Percentiles rank a stretch among this genome's conserved stretches.
Conservation (phyloP, 92 coral and sea anemone species). For the Diadumene lineata region DNA sequence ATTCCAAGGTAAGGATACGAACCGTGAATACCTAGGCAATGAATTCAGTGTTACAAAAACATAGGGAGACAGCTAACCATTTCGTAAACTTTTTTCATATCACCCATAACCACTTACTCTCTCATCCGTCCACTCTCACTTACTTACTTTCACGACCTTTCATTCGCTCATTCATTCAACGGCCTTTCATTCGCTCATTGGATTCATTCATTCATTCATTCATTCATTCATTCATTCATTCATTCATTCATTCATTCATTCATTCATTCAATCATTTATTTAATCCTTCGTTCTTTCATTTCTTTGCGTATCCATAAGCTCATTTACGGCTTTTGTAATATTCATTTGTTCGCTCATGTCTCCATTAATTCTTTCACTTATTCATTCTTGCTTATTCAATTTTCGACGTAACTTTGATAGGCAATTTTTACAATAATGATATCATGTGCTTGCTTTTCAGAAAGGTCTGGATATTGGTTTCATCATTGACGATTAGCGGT, state of each 20-base stretch:
- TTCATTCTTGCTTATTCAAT: not conserved
- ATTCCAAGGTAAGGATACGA: conserved; percentile 1
- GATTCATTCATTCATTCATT: not conserved
- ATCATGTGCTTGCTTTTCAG: not conserved
- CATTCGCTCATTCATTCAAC: too few species aligned
- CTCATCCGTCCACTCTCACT: too few species aligned
- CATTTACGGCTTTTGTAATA: not conserved
- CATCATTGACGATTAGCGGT: conserved; percentile 10
- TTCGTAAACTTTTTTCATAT: not conserved
- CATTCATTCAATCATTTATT: not conserved
- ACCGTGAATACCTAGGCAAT: not conserved
- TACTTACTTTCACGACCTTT: too few species aligned
- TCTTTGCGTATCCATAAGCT: not conserved
- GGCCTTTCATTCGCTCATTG: not conserved
- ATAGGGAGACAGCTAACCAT: not conserved
- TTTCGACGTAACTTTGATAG: not conserved
- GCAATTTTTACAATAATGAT: not conserved
- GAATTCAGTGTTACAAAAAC: not conserved
- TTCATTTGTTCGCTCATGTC: not conserved
- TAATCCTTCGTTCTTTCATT: not conserved
- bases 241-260: not conserved
- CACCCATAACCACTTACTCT: too few species aligned
- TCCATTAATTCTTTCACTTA: not conserved
- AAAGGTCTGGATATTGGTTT: conserved; percentile 8
- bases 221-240: not conserved